Evolutionary conservation across 2,797 vertebrate species (phyloP), one percentile per base, ranked within the genome.

Genomic region (Ciconia nigra): DNA sequence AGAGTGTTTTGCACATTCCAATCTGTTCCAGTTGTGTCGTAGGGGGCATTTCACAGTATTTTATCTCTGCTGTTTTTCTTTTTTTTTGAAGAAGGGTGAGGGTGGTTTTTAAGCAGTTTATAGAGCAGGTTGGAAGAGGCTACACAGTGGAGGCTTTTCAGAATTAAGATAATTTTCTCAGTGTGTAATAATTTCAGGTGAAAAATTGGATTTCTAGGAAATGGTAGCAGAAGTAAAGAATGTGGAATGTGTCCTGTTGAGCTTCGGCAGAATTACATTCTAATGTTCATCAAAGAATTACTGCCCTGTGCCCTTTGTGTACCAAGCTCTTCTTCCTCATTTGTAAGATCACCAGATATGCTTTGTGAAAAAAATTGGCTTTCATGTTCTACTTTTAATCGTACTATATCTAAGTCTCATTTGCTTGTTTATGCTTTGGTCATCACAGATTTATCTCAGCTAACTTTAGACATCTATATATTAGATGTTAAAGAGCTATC

Each of bases 161-260:
- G 78, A 89, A 95, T 89, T 87, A 71, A 84, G 44, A 61, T 59
- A 35, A 73, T 96, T 94, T 96, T 90, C 80, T 89, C 6, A 1
- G 26, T 87, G 25, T 77, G 41, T 31, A 74, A 74, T 89, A 89
- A 92, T 89, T 87, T 90, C 55, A 67, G 41, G 29, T 65, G 59
- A 87, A 93, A 93, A 89, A 83, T 2, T 78, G 4, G 14, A 74
- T 93, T 97, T 91, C 78, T 94, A 67, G 35, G 65, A 87, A 96
- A 70, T 28, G 6, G 74, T 35, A 62, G 52, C 31, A 73, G 37
- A 84, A 79, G 39, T 44, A 82, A 84, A 87, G 28, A 24, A 80
- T 61, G 19, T 25, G 37, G 70, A 79, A 85, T 39, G 17, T 12
- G 3, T 61, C 29, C 28, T 42, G 13, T 41, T 73, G 78, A 72